Percentiles rank a stretch among this genome's conserved stretches.
Evolutionary conservation across 2,797 vertebrate species (phyloP).

Genomic region (Eremophila alpestris): DNA sequence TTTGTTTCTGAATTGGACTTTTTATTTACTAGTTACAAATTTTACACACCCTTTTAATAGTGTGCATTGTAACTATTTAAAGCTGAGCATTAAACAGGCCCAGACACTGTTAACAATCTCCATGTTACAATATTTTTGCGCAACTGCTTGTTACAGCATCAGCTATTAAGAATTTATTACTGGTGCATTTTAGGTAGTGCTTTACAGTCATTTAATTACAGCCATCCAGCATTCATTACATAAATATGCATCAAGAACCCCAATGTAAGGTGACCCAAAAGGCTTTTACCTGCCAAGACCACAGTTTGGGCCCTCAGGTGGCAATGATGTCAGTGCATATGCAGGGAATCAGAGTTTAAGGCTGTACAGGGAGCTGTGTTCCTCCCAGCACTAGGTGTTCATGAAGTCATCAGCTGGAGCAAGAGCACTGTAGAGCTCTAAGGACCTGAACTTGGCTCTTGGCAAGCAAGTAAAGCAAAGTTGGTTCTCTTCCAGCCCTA

Average conservation of each 20-base stretch:
- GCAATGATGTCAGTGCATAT: conserved; percentile 57
- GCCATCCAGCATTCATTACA: conserved; percentile 32
- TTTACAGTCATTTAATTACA: conserved; percentile 59
- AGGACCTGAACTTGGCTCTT: conserved; percentile 34
- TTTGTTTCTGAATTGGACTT: neutral
- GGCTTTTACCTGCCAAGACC: conserved; percentile 57
- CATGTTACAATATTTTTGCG: neutral
- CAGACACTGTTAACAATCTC: conserved; percentile 47
- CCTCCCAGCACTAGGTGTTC: conserved; percentile 26
- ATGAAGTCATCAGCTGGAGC: conserved; percentile 57
- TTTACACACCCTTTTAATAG: conserved; percentile 30
- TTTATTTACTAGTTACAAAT: conserved; percentile 40
- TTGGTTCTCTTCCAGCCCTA: neutral
- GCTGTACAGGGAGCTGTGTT: conserved; percentile 36
- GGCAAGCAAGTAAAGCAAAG: conserved; percentile 45
- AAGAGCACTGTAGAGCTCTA: neutral
- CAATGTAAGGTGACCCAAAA: conserved; percentile 13
- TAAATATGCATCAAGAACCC: conserved; percentile 17
- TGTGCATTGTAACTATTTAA: conserved; percentile 27
- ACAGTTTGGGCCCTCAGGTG: conserved; percentile 49
- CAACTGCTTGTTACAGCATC: conserved; percentile 18
- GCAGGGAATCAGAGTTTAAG: conserved; percentile 42
- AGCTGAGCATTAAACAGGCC: conserved; percentile 6
- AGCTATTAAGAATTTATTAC: conserved; percentile 61
- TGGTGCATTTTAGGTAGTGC: conserved; percentile 34